Percentiles rank a stretch among this genome's conserved stretches.
Conservation (phyloP, 2,888 invertebrate genomes). For the Acanthosepion pharaonis region DNA sequence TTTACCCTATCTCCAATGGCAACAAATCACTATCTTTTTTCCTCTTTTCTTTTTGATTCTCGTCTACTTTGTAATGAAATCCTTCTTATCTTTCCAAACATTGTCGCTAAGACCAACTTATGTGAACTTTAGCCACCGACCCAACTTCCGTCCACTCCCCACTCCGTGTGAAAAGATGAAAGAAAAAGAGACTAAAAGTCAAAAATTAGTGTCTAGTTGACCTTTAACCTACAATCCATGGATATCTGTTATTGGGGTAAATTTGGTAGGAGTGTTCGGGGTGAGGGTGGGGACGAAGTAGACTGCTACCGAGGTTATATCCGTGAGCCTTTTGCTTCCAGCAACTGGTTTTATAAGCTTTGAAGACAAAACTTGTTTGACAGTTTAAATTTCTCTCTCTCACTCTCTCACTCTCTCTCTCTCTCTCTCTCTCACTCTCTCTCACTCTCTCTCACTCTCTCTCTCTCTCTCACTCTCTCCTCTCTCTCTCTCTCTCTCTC, state of each 20-base stretch:
- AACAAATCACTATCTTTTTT: background rate
- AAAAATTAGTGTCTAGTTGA: conserved; percentile 7
- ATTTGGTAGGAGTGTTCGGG: too few species aligned
- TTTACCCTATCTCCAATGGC: background rate
- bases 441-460: too few species aligned
- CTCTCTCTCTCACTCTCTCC: too few species aligned
- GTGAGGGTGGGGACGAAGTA: too few species aligned
- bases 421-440: too few species aligned
- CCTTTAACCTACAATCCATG: conserved; percentile 20
- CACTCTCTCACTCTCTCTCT: too few species aligned
- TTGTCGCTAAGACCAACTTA: background rate
- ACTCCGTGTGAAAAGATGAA: background rate
- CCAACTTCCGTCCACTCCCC: background rate
- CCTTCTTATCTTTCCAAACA: background rate
- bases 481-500: too few species aligned
- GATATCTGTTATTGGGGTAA: background rate
- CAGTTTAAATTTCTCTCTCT: too few species aligned
- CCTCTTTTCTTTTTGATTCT: background rate
- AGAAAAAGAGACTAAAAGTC: background rate
- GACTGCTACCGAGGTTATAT: too few species aligned
- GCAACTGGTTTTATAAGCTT: too few species aligned
- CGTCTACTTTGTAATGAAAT: background rate
- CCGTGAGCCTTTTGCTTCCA: too few species aligned
- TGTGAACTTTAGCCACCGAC: background rate
- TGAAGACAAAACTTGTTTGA: too few species aligned